phyloP scores from a whole-genome alignment of 2,797 vertebrate species.

The Melanotaenia nigrans region DNA sequence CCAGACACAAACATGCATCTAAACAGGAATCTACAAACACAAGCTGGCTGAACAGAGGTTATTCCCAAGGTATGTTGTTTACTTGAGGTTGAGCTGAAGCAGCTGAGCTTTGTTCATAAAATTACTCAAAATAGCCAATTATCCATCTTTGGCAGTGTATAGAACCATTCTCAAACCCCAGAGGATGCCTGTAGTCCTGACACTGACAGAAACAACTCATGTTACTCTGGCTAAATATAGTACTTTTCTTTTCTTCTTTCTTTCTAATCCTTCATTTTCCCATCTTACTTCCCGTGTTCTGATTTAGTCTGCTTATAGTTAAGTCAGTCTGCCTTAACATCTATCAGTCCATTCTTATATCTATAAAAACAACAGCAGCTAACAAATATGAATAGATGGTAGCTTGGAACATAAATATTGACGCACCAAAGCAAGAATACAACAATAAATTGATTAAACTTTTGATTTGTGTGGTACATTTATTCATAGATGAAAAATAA shows the following conservation, averaged over 20 bases:
- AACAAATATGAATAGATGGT: constrained; percentile 30
- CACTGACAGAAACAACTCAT: constrained; percentile 77
- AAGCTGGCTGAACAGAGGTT: constrained; percentile 63
- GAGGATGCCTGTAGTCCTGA: constrained; percentile 78
- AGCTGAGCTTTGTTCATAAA: constrained; percentile 83
- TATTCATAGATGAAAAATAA: constrained; percentile 24
- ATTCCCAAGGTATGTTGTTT: constrained; percentile 84
- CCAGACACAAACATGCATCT: constrained; percentile 61
- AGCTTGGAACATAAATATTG: constrained; percentile 5
- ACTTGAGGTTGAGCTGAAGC: constrained; percentile 81
- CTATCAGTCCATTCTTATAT: constrained; percentile 57
- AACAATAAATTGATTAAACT: constrained; percentile 21
- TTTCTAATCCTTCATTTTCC: constrained; percentile 35
- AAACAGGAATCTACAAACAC: constrained; percentile 68
- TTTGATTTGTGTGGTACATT: constrained; percentile 11
- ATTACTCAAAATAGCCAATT: constrained; percentile 88
- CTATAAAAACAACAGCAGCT: constrained; percentile 56
- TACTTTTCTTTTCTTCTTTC: constrained; percentile 14
- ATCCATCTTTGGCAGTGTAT: constrained; percentile 80
- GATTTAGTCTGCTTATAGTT: constrained; percentile 47
- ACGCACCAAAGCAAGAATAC: constrained; percentile 20
- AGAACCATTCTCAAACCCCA: constrained; percentile 74
- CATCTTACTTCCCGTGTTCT: constrained; percentile 44
- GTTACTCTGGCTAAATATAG: constrained; percentile 81
- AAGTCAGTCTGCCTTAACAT: constrained; percentile 50